Percentiles rank a stretch among this genome's conserved stretches.
Evolutionary conservation across 2,113 vertebrate species (phyloP).

Genomic region (Romanogobio albipinnatus): DNA sequence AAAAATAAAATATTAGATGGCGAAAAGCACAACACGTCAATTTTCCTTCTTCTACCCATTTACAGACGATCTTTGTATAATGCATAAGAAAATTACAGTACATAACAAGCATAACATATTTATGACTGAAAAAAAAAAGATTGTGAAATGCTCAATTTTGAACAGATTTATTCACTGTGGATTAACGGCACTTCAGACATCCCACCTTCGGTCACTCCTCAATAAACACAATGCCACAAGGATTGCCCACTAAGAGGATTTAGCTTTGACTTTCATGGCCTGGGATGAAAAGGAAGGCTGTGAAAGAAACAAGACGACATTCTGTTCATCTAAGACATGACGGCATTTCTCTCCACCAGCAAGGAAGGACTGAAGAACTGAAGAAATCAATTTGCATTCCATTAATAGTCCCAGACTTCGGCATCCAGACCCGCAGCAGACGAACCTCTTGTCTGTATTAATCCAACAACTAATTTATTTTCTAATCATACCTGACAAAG

Average conservation of each 20-base stretch:
- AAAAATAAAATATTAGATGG: not conserved
- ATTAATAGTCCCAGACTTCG: conserved; percentile 54
- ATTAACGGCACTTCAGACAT: not conserved
- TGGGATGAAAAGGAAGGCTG: conserved; percentile 45
- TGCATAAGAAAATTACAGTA: not conserved
- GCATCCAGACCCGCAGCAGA: conserved; percentile 45
- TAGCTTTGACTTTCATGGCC: conserved; percentile 37
- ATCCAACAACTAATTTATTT: conserved; percentile 57
- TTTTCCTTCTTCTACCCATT: not conserved
- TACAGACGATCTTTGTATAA: not conserved
- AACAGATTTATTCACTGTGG: not conserved
- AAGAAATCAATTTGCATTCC: conserved; percentile 62
- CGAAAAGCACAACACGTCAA: not conserved
- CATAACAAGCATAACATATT: not conserved
- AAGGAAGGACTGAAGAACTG: conserved; percentile 30
- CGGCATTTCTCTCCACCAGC: conserved; percentile 31
- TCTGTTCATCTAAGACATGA: conserved; percentile 49
- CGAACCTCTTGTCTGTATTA: conserved; percentile 46
- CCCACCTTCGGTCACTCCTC: conserved; percentile 1
- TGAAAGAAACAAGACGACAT: conserved; percentile 33
- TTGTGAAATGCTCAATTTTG: no score
- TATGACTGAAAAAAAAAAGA: not conserved
- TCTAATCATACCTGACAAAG: conserved; percentile 58
- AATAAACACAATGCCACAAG: conserved; percentile 32
- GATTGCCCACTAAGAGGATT: conserved; percentile 37